A percentile compares a stretch with the other conserved stretches of the same genome.
phyloP scores from a whole-genome alignment of 2,888 invertebrate species.

The Alsophila aescularia region DNA sequence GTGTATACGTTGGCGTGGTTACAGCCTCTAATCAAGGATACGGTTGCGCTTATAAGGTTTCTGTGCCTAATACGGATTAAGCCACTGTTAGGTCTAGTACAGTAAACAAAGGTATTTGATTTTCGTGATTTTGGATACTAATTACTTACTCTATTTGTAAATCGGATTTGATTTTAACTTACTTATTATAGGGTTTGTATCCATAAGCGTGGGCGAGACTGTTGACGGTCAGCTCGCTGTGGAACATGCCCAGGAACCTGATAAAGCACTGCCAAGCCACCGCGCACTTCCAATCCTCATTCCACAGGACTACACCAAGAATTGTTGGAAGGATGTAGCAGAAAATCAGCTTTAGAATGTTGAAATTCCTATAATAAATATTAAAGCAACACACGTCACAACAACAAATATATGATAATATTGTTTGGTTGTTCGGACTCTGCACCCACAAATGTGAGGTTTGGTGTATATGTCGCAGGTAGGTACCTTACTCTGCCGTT shows the following conservation, averaged over 20 bases:
- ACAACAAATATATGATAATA: no score
- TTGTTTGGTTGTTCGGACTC: no score
- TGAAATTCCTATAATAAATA: conserved; percentile 84
- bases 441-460: no score
- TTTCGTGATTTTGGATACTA: not conserved
- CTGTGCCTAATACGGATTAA: conserved; percentile 16
- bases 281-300: conserved; percentile 87
- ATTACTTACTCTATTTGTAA: not conserved
- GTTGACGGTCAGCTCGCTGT: conserved; percentile 95
- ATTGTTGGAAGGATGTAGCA: conserved; percentile 90
- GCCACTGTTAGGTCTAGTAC: conserved; percentile 12
- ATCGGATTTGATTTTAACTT: no score
- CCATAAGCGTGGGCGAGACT: conserved; percentile 93
- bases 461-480: no score
- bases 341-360: conserved; percentile 86
- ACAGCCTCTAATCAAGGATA: conserved; percentile 29
- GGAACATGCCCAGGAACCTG: conserved; percentile 90
- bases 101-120: conserved; percentile 7
- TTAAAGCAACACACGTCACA: no score
- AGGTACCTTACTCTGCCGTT: no score
- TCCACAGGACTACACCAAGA: conserved; percentile 89
- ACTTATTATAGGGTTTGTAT: conserved; percentile 78
- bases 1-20: conserved; percentile 5
- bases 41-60: conserved; percentile 20
- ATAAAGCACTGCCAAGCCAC: conserved; percentile 89